Evolutionary conservation across 2,797 vertebrate genomes (phyloP).

Genomic region (Lagocephalus sceleratus): DNA sequence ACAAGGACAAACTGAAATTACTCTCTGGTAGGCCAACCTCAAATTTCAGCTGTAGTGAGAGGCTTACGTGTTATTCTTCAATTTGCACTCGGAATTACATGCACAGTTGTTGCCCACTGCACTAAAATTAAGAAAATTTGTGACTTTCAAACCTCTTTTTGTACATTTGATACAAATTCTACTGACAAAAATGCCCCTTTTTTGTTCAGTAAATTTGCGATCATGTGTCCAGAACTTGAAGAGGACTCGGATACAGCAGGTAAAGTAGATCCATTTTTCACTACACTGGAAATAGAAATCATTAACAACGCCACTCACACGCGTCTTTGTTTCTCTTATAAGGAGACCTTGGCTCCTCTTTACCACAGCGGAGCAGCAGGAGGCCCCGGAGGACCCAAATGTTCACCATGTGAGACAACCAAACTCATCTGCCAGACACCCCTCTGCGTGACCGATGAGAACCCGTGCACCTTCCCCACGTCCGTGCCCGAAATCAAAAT

Average conservation of each 20-base stretch:
- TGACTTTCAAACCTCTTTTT: background rate
- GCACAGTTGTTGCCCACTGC: no score
- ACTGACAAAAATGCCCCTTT: constrained; percentile 11
- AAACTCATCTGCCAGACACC: constrained; percentile 67
- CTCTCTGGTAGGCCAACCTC: constrained; percentile 68
- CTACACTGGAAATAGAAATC: background rate
- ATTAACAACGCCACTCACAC: background rate
- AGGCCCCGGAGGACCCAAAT: constrained; percentile 49
- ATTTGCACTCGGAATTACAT: no score
- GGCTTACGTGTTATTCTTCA: no score
- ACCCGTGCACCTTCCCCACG: constrained; percentile 43
- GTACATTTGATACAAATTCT: constrained; percentile 2
- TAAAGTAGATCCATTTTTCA: constrained; percentile 34
- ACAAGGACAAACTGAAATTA: constrained; percentile 78
- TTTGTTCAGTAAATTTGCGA: constrained; percentile 73
- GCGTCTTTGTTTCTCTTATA: constrained; percentile 11
- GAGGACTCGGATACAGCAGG: constrained; percentile 78
- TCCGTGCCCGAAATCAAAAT: constrained; percentile 36
- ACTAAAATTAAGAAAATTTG: no score
- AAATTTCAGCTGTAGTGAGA: no score
- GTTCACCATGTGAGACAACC: constrained; percentile 64
- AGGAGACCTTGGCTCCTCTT: constrained; percentile 77
- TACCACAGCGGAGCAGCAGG: constrained; percentile 62
- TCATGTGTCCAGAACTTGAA: constrained; percentile 81
- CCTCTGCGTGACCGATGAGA: constrained; percentile 42